Conservation (phyloP, 2,797 vertebrate species). For the Kryptopterus vitreolus region DNA sequence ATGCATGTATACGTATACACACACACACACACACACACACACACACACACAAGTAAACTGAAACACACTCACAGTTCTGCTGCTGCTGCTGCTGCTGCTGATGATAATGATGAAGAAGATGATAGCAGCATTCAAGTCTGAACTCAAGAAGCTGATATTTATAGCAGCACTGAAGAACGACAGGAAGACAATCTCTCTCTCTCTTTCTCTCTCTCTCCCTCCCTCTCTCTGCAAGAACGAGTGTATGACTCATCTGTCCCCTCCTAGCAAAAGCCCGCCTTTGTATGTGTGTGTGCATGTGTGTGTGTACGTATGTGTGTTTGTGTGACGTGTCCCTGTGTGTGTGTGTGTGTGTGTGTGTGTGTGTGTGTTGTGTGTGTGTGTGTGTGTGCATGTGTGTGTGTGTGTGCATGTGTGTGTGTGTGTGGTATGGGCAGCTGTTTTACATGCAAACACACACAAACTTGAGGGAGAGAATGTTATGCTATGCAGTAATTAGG, state of each 20-base stretch:
- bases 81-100: neutral
- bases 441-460: neutral
- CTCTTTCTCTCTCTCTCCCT: conserved; percentile 5
- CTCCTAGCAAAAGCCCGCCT: neutral
- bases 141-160: conserved; percentile 23
- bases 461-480: neutral
- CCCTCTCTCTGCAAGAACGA: conserved; percentile 17
- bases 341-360: neutral
- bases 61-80: conserved; percentile 22
- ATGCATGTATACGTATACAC: no score
- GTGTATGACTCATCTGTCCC: conserved; percentile 32
- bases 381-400: no score
- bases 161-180: conserved; percentile 5
- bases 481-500: conserved; percentile 14
- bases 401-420: neutral
- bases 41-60: conserved; percentile 4
- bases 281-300: neutral
- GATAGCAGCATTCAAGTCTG: neutral
- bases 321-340: no score
- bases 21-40: neutral
- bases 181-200: conserved; percentile 13
- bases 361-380: conserved; percentile 10
- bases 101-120: conserved; percentile 2
- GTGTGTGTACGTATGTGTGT: no score
- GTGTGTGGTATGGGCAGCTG: conserved; percentile 6